phyloP scores from a whole-genome alignment of 2,797 vertebrate species.

The Acanthurus tractus region DNA sequence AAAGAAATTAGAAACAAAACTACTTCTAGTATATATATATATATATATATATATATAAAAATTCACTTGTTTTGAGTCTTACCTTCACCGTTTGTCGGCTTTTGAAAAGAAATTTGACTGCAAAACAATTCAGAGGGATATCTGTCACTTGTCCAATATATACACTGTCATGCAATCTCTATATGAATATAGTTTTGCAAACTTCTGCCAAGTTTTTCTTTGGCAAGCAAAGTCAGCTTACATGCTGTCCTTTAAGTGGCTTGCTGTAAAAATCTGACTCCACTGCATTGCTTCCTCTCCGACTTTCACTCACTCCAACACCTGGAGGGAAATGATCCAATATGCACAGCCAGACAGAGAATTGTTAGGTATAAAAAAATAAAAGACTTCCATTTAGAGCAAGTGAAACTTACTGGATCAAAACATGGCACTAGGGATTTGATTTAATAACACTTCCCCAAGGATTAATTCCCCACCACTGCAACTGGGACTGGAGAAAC shows the following conservation, averaged over 20 bases:
- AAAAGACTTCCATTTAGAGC: constrained; percentile 60
- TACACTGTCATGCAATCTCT: not conserved
- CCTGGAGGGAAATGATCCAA: constrained; percentile 67
- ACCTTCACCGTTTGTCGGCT: constrained; percentile 76
- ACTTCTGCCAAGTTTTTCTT: constrained; percentile 5
- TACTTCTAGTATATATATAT: not conserved
- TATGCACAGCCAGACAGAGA: constrained; percentile 30
- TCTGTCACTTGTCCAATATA: not conserved
- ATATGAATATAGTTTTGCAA: not conserved
- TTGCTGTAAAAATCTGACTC: constrained; percentile 81
- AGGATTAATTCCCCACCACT: constrained; percentile 62
- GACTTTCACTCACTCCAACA: constrained; percentile 55
- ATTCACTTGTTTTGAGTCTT: not conserved
- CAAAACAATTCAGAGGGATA: constrained; percentile 31
- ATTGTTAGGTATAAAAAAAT: constrained; percentile 37
- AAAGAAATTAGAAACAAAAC: not conserved
- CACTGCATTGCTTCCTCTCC: constrained; percentile 48
- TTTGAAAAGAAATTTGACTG: constrained; percentile 74
- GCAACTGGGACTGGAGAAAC: constrained; percentile 47
- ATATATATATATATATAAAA: not conserved
- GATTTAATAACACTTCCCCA: constrained; percentile 56
- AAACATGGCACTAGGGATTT: constrained; percentile 58
- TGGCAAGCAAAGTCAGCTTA: constrained; percentile 58
- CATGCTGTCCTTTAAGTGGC: constrained; percentile 79
- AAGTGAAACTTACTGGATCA: constrained; percentile 55